phyloP scores from a whole-genome alignment of 2,113 vertebrate genomes.

The Motacilla tschutschensis region DNA sequence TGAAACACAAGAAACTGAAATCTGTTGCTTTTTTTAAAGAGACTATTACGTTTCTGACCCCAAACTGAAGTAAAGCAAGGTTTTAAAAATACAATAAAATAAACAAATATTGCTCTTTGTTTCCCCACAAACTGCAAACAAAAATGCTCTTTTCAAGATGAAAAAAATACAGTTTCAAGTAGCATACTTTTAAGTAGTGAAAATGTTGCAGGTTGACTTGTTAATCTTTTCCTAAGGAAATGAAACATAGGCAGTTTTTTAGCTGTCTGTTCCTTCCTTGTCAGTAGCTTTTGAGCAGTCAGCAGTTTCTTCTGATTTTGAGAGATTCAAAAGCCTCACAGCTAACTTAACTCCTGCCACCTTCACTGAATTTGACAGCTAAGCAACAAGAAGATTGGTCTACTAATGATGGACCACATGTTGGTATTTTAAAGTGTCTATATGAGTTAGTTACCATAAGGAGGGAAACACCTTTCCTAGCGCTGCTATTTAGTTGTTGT shows the following conservation, averaged over 20 bases:
- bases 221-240: conserved; percentile 36
- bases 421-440: not conserved
- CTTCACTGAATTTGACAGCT: not conserved
- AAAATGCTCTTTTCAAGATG: not conserved
- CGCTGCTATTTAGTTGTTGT: not conserved
- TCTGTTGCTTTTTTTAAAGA: not conserved
- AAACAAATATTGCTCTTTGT: not conserved
- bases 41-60: not conserved
- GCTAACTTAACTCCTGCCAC: not conserved
- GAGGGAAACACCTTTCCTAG: not conserved
- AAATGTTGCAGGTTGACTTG: not conserved
- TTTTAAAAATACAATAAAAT: not conserved
- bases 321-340: not conserved
- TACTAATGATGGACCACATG: not conserved
- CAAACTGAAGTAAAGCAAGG: not conserved
- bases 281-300: not conserved
- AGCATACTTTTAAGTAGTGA: not conserved
- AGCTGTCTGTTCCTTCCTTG: not conserved
- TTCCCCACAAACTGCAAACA: not conserved
- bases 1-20: not conserved
- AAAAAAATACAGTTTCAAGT: not conserved
- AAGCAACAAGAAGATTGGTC: not conserved
- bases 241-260: not conserved
- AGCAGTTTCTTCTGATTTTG: not conserved
- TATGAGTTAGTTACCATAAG: not conserved